Conservation (phyloP, 92 coral and sea anemone genomes). For the Palythoa caribaeorum region DNA sequence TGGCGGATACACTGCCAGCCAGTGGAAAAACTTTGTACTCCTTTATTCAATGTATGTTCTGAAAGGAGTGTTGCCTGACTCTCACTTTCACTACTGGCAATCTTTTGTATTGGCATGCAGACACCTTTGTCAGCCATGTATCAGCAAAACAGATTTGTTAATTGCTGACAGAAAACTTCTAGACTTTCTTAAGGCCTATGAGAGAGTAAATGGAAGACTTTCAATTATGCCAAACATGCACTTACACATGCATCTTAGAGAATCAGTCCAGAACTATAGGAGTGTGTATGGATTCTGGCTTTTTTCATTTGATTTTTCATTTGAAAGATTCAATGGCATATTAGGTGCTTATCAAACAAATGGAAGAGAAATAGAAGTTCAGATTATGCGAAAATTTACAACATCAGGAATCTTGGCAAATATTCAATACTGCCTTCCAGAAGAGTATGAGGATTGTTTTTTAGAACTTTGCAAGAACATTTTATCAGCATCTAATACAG, state of each 20-base stretch:
- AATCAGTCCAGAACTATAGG: constrained; percentile 48
- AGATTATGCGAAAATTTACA: constrained; percentile 53
- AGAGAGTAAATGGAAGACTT: constrained; percentile 37
- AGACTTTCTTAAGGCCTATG: constrained; percentile 50
- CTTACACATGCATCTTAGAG: constrained; percentile 47
- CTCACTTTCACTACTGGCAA: constrained; percentile 51
- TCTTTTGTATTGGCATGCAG: constrained; percentile 49
- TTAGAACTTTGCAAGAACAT: background rate
- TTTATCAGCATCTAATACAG: background rate
- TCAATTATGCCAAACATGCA: constrained; percentile 52
- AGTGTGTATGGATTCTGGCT: constrained; percentile 58
- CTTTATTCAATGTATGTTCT: constrained; percentile 50
- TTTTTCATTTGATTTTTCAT: constrained; percentile 45
- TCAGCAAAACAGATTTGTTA: constrained; percentile 35
- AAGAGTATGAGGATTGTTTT: constrained; percentile 9
- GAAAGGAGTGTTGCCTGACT: constrained; percentile 40
- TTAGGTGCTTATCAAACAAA: constrained; percentile 38
- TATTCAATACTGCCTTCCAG: background rate
- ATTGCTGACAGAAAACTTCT: constrained; percentile 42
- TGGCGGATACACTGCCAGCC: constrained; percentile 58
- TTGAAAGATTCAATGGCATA: constrained; percentile 52
- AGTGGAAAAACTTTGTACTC: constrained; percentile 53
- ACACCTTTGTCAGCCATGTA: constrained; percentile 52
- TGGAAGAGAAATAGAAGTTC: constrained; percentile 44
- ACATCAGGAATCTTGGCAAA: constrained; percentile 2